Conservation (phyloP, 1,140 invertebrate species). For the Ips typographus region DNA sequence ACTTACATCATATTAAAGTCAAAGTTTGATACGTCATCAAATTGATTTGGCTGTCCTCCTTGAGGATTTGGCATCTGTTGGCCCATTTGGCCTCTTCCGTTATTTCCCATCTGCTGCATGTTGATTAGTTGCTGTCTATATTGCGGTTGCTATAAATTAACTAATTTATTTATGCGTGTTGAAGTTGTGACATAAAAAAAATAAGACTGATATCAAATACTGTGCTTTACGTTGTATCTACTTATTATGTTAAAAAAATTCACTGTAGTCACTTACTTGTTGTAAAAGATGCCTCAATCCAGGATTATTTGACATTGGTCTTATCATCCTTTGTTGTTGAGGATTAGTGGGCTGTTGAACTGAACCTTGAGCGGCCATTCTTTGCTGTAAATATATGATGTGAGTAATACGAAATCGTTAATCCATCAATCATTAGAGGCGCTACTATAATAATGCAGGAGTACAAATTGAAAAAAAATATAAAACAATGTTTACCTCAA, state of each 20-base stretch:
- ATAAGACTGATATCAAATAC: too few species aligned
- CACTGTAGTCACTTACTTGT: conserved; percentile 55
- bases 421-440: too few species aligned
- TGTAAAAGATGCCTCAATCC: conserved; percentile 69
- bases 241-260: too few species aligned
- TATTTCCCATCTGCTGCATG: conserved; percentile 48
- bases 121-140: conserved; percentile 50
- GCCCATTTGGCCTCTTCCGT: conserved; percentile 47
- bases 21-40: conserved; percentile 48
- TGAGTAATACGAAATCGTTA: neutral
- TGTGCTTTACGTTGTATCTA: too few species aligned
- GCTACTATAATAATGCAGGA: too few species aligned
- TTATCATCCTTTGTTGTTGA: conserved; percentile 61
- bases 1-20: conserved; percentile 43
- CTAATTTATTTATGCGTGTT: neutral
- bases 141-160: conserved; percentile 47
- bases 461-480: neutral
- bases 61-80: conserved; percentile 47
- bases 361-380: conserved; percentile 45
- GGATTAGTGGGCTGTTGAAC: conserved; percentile 37
- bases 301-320: conserved; percentile 65
- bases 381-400: conserved; percentile 38
- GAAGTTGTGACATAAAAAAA: neutral
- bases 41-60: conserved; percentile 43
- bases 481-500: conserved; percentile 58